Evolutionary conservation across 1,140 invertebrate species (phyloP).

Genomic region (Cryptotermes secundus): DNA sequence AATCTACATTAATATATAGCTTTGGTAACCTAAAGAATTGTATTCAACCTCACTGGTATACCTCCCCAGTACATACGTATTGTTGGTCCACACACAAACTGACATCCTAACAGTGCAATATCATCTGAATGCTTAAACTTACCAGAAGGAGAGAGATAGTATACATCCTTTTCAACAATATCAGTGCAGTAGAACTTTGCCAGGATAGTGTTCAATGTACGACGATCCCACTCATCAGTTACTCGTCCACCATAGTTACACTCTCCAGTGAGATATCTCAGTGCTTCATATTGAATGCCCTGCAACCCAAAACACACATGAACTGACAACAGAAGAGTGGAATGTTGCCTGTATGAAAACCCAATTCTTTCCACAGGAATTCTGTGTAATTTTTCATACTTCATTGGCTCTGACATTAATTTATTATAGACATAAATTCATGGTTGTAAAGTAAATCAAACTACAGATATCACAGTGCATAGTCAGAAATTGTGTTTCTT

Average conservation of each 20-base stretch:
- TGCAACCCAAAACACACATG: slow-evolving; percentile 41
- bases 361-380: too few species aligned
- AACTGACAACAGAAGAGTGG: too few species aligned
- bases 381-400: neutral
- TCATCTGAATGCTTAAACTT: slow-evolving; percentile 28
- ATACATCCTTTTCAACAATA: slow-evolving; percentile 43
- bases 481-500: too few species aligned
- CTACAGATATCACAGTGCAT: too few species aligned
- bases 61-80: too few species aligned
- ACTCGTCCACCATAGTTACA: slow-evolving; percentile 96
- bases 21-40: too few species aligned
- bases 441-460: too few species aligned
- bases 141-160: slow-evolving; percentile 49
- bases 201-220: slow-evolving; percentile 82
- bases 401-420: neutral
- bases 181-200: slow-evolving; percentile 72
- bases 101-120: too few species aligned
- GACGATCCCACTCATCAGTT: slow-evolving; percentile 92
- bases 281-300: slow-evolving; percentile 84
- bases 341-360: too few species aligned
- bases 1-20: too few species aligned
- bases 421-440: neutral
- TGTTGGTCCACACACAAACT: too few species aligned
- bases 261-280: slow-evolving; percentile 89
- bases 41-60: too few species aligned